Base-by-base conservation (phyloP, 2,888 invertebrate genomes). In the Linnaemya tessellans region DNA sequence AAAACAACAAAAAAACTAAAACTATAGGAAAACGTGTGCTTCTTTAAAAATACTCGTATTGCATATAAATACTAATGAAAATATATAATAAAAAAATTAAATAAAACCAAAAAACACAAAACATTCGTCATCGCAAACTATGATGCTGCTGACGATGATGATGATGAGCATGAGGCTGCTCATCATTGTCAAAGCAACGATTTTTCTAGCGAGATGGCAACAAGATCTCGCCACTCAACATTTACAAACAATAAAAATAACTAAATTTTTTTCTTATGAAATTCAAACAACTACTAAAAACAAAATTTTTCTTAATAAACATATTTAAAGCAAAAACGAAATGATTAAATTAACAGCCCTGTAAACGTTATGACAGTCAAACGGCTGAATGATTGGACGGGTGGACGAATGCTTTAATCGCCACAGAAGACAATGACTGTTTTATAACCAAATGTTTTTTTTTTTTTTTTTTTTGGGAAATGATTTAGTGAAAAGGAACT, bases 41-140 rank as follows among this genome's bases (percentile, higher is more conserved):
- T 56, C n/a, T 56, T 30, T 8, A 8, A 30, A 56, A 25, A 1
- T 30, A 30, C 30, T n/a, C 15, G 22, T 35, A 35, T 18, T n/a
- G 35, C 11, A 1, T 18, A 58, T 58, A 2, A 8, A n/a, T 18
- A 3, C 35, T n/a, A 1, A 2, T 3, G 5, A 30, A 30, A 30
- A 30, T n/a, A 30, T 35, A 30, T 20, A 15, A 8, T n/a, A 15
- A 65, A 35, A 38, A 5, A 51, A 51, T 25, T 18, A 10, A 15
- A 8, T 20, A 15, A 65, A 49, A 35, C 8, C 5, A 8, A 38
- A 15, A 65, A 49, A 20, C 13, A 35, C 8, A 41, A 15, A 60
- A 46, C 49, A 78, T 80, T 73, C 73, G 80, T 80, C 80, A 73
- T 80, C 80, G 18, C 41, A 80, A 80, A 80, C 58, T 65, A 43